Percentiles rank a stretch among this genome's conserved stretches.
Conservation (phyloP, 2,113 vertebrate genomes). For the Hippopotamus amphibius region DNA sequence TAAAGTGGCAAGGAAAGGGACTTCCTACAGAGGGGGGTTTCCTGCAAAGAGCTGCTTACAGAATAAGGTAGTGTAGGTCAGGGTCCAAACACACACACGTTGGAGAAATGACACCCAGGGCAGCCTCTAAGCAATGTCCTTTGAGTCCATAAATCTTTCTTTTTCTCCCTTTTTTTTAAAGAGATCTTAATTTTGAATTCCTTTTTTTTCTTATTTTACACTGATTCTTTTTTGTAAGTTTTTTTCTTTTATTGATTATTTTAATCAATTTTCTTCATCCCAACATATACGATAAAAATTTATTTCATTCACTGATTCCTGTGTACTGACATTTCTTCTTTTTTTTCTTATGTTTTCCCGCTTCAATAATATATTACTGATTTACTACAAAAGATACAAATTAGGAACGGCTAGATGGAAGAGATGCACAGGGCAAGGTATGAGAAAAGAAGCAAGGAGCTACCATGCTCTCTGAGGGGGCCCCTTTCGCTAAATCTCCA, state of each 20-base stretch:
- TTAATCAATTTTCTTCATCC: conserved; percentile 27
- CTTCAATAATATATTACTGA: not conserved
- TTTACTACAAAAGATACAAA: no score
- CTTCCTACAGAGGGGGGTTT: not conserved
- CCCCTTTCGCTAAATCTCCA: no score
- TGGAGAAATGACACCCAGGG: not conserved
- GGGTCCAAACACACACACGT: not conserved
- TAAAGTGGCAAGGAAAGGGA: not conserved
- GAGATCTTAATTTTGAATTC: conserved; percentile 52
- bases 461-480: not conserved
- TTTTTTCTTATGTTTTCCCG: conserved; percentile 18
- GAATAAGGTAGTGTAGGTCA: not conserved
- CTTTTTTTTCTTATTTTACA: conserved; percentile 53
- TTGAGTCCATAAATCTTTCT: not conserved
- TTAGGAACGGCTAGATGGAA: not conserved
- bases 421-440: not conserved
- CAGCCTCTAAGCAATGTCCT: not conserved
- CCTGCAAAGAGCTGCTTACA: not conserved
- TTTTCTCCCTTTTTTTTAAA: conserved; percentile 18
- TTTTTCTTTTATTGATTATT: conserved; percentile 45
- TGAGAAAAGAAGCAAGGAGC: not conserved
- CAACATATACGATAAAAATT: conserved; percentile 14
- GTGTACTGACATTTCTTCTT: conserved; percentile 61
- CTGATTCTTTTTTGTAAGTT: conserved; percentile 16
- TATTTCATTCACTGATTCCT: conserved; percentile 64